Evolutionary conservation across 2,888 invertebrate species (phyloP).

Genomic region (Chelonus formosanus): DNA sequence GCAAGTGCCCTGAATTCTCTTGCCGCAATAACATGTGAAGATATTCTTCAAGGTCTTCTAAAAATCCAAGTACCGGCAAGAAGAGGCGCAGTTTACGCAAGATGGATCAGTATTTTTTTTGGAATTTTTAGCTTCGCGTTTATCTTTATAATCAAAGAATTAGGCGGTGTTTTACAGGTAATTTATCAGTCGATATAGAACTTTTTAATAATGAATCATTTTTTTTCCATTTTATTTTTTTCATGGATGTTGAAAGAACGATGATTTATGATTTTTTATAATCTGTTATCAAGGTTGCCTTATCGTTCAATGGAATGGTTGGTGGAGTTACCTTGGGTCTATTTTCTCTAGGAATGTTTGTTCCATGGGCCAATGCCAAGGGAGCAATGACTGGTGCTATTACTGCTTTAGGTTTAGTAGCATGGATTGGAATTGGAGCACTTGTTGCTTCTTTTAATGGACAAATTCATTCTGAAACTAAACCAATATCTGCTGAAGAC

Average conservation of each 20-base stretch:
- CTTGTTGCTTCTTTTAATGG: conserved; percentile 70
- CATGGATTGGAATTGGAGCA: conserved; percentile 75
- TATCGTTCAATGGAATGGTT: conserved; percentile 89
- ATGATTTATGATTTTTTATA: not conserved
- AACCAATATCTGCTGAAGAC: conserved; percentile 68
- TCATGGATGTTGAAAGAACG: not conserved
- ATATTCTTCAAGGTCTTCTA: conserved; percentile 79
- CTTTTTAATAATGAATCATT: not conserved
- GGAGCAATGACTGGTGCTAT: conserved; percentile 75
- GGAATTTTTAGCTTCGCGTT: conserved; percentile 81
- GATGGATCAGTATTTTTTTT: conserved; percentile 74
- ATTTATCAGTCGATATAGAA: not conserved
- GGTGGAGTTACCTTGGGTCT: conserved; percentile 88
- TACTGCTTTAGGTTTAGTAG: conserved; percentile 70
- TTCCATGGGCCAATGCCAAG: conserved; percentile 87
- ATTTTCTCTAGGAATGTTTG: conserved; percentile 88
- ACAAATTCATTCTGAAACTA: conserved; percentile 58
- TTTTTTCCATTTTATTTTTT: not conserved
- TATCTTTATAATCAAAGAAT: conserved; percentile 85
- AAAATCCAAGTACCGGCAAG: conserved; percentile 77
- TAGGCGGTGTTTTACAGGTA: conserved; percentile 88
- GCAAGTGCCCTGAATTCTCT: conserved; percentile 94
- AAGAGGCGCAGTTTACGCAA: conserved; percentile 79
- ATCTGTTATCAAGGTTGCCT: conserved; percentile 70
- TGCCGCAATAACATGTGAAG: conserved; percentile 90